Base-by-base conservation (phyloP, 2,888 invertebrate genomes). In the Coleophora flavipennella region DNA sequence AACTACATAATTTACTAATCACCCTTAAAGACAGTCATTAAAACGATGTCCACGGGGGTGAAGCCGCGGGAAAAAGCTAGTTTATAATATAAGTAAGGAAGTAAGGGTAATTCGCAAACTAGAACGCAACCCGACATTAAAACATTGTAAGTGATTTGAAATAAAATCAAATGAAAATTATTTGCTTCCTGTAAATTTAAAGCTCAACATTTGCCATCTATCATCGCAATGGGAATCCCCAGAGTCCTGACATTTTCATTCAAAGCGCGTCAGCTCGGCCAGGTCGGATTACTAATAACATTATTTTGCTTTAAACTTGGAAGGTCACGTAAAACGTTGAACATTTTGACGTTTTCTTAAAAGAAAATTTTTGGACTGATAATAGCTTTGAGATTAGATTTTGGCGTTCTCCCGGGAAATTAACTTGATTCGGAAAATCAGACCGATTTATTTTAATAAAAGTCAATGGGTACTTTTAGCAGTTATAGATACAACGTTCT, bases 121-220 rank as follows among this genome's bases (percentile, higher is more conserved):
- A 20, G 20, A 3, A 20, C 20, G 6, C 20, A 29, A 3, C 29
- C 8, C 29, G n/a, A 2, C n/a, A 11, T 9, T 6, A 8, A 10
- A 33, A 27, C 13, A 27, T 33, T 38, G 38, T 34, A 54, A 58
- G 55, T 62, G 59, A 58, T 64, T 64, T 65, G 57, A 57, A 65
- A 65, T 60, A 63, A 69, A 67, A 70, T 67, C 58, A 43, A 42
- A 67, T 69, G 63, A 62, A 65, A 74, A 67, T 67, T 20, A 20
- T 20, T 20, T 4, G 6, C 20, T 4, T 6, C 20, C 20, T 20
- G 20, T 20, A 20, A 4, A 20, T 20, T 20, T 20, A 6, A 29
- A 29, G 8, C 29, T 29, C 3, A 11, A 6, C 29, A 11, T 29
- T 29, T 11, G 29, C 29, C 29, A 3, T n/a, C n/a, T 29, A 29